Base-by-base conservation (phyloP, 2,888 invertebrate species). In the Plebejus argus region DNA sequence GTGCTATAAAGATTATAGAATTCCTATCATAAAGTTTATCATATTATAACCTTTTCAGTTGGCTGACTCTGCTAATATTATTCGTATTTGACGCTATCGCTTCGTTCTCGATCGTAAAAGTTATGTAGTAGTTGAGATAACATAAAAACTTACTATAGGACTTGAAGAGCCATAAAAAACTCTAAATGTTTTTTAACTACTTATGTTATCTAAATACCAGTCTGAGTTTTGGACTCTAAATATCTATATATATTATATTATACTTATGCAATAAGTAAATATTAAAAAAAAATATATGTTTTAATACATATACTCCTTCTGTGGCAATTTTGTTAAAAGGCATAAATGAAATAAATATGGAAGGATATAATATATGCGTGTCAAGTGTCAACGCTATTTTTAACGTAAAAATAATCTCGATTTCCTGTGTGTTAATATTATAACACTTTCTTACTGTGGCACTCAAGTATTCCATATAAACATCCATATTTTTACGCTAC, bases 401-500 rank as follows among this genome's bases (percentile, higher is more conserved):
- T 49, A 39, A 8, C 39, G 8, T 3, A 49, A 12, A 53, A 53
- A 53, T 18, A 5, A 53, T 18, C 18, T 18, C 53, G 5, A 53
- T 53, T 53, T 53, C 10, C 10, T 53, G 53, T 53, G 53, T 53
- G 53, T 3, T 15, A 15, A 53, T 53, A 53, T 18, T 53, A 53
- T 18, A 53, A 53, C 53, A 53, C 61, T 20, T 23, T 23, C 12
- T 15, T 12, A 1, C 33, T 18, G 12, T 66, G 18, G 6, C 66
- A 33, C 66, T 33, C 28, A 71, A 71, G 20, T 71, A 71, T 39
- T 71, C 71, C 39, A 20, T 20, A 39, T 39, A 71, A 71, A 71
- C 71, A 71, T 71, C 71, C 39, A 71, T 71, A 71, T 71, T 71
- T 71, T 71, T 39, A 35, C 71, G 39, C 71, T 8, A 12, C 20